phyloP scores from a whole-genome alignment of 2,113 vertebrate species.

The Barnardius zonarius region DNA sequence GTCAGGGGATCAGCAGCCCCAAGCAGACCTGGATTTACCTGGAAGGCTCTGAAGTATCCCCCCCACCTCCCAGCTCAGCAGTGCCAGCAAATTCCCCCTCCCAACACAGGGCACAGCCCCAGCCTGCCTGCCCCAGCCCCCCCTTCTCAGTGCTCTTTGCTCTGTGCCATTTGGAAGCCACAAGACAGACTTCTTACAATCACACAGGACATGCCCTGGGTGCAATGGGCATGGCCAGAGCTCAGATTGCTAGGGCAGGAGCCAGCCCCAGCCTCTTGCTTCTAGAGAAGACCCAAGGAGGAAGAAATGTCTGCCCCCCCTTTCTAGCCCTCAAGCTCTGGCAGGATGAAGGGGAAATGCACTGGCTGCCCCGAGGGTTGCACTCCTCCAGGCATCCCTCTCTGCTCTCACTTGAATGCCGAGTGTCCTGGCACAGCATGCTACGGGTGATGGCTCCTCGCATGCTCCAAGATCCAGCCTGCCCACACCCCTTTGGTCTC shows the following conservation, averaged over 20 bases:
- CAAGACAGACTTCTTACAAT: background rate
- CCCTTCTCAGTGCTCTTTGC: background rate
- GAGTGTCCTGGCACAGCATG: fast-evolving
- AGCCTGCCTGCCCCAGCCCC: background rate
- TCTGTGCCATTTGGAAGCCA: background rate
- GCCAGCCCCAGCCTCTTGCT: background rate
- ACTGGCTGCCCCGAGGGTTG: background rate
- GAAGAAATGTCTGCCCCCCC: background rate
- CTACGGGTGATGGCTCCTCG: background rate
- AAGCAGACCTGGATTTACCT: background rate
- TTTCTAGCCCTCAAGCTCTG: background rate
- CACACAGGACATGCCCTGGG: background rate
- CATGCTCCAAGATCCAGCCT: background rate
- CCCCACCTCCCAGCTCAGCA: background rate
- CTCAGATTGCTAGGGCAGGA: background rate
- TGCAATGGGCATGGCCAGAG: background rate
- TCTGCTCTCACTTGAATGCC: background rate
- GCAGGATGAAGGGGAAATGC: background rate
- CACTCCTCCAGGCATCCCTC: background rate
- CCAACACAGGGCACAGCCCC: background rate
- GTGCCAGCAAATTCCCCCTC: background rate
- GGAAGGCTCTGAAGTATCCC: background rate
- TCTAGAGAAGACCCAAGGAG: background rate
- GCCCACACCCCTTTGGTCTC: background rate
- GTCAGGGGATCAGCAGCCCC: background rate